These are phyloP conservation scores for Acleris literana DNA, from an alignment of 2,888 invertebrate species.

Conservation along the genomic window DNA sequence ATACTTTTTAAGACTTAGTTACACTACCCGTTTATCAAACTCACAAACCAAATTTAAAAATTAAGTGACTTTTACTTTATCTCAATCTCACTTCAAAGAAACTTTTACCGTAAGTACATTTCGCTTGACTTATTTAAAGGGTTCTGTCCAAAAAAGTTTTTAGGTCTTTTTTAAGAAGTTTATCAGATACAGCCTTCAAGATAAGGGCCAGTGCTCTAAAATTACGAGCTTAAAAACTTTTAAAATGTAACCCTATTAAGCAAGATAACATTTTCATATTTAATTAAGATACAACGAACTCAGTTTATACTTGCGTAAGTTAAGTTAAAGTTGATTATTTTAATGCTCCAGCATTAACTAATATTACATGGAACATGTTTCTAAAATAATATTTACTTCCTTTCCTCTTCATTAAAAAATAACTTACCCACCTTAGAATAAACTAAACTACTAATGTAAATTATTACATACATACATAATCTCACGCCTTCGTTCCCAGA, in stretches of 20 bases:
- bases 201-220: conserved; percentile 16
- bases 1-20: no score
- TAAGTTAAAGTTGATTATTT: no score
- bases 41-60: not conserved
- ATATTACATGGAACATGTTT: no score
- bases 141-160: conserved; percentile 19
- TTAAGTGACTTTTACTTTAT: not conserved
- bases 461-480: no score
- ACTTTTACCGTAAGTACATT: conserved; percentile 25
- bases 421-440: no score
- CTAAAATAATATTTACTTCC: no score
- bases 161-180: conserved; percentile 14
- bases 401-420: no score
- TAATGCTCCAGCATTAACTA: no score
- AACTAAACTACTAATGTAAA: no score
- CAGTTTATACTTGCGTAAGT: no score
- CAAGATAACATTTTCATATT: conserved; percentile 26
- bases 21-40: no score
- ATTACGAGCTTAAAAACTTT: conserved; percentile 22
- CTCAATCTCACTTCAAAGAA: conserved; percentile 2
- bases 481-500: no score
- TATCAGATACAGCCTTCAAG: conserved; percentile 26
- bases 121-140: conserved; percentile 27
- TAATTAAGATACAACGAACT: conserved; percentile 11
- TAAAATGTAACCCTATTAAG: conserved; percentile 6